Evolutionary conservation across 2,113 vertebrate species (phyloP).

Genomic region (Lamprotornis superbus): DNA sequence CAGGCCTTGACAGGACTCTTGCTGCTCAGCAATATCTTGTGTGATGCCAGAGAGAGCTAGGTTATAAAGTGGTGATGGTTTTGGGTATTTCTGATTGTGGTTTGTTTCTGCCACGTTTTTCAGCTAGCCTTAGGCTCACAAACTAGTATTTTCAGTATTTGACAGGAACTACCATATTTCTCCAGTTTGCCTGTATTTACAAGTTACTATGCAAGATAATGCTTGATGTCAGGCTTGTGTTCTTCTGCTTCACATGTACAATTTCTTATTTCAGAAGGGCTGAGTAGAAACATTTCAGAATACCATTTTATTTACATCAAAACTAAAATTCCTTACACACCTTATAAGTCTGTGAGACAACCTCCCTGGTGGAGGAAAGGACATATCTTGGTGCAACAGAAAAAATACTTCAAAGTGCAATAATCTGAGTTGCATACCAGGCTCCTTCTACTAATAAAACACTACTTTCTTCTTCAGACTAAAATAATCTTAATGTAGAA

Average conservation of each 20-base stretch:
- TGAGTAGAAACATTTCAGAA: not conserved
- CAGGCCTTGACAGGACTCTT: not conserved
- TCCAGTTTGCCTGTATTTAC: not conserved
- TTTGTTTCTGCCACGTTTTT: not conserved
- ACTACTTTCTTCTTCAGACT: not conserved
- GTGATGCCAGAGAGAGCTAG: not conserved
- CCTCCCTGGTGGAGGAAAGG: not conserved
- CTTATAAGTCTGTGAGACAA: not conserved
- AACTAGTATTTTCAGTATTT: not conserved
- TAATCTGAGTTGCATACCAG: not conserved
- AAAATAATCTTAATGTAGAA: not conserved
- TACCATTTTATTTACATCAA: not conserved
- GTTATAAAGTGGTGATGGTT: not conserved
- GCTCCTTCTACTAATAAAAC: not conserved
- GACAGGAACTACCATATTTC: not conserved
- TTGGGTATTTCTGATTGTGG: not conserved
- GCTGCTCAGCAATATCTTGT: not conserved
- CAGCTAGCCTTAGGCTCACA: not conserved
- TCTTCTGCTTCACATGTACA: not conserved
- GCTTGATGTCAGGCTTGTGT: not conserved
- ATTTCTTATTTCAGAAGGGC: not conserved
- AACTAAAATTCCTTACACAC: not conserved
- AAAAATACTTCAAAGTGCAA: not conserved
- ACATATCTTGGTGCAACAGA: not conserved
- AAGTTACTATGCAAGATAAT: not conserved